Evolutionary conservation across 2,113 vertebrate genomes (phyloP).

Genomic region (Amphiprion percula): DNA sequence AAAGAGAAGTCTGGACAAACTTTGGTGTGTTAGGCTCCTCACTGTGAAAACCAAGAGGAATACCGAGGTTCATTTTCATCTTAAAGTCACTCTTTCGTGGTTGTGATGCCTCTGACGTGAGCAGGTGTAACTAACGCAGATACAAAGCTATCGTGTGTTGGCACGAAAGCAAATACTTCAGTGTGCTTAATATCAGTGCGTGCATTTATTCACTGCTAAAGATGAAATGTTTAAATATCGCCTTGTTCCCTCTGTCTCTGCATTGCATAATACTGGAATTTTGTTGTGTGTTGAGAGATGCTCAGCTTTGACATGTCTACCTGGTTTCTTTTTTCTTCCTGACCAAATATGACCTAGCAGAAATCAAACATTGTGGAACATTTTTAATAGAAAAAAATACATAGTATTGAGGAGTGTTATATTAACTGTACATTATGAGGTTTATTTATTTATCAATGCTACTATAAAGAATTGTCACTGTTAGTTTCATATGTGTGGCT

Average conservation of each 20-base stretch:
- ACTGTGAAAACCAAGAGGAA: conserved; percentile 43
- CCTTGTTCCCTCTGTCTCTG: conserved; percentile 38
- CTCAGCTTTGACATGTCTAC: conserved; percentile 51
- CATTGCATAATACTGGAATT: conserved; percentile 72
- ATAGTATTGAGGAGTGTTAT: conserved; percentile 48
- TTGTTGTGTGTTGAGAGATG: conserved; percentile 32
- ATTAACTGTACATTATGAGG: conserved; percentile 68
- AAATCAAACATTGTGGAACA: conserved; percentile 39
- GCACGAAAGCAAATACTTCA: conserved; percentile 26
- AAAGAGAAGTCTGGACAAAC: conserved; percentile 40
- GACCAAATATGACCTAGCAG: conserved; percentile 69
- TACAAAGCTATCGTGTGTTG: conserved; percentile 19
- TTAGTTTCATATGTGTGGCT: conserved; percentile 65
- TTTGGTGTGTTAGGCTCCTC: conserved; percentile 22
- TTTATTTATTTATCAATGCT: conserved; percentile 78
- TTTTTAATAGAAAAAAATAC: conserved; percentile 65
- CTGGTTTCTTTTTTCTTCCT: conserved; percentile 44
- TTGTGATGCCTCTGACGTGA: conserved; percentile 20
- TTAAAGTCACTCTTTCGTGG: conserved; percentile 8
- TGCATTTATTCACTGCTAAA: conserved; percentile 37
- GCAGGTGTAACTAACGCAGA: conserved; percentile 16
- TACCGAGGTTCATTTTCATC: conserved; percentile 27
- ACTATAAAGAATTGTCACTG: conserved; percentile 59
- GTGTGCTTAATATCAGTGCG: conserved; percentile 39
- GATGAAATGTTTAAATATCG: conserved; percentile 40